A percentile compares a stretch with the other conserved stretches of the same genome.
phyloP scores from a whole-genome alignment of 2,113 vertebrate genomes.

The Catharus bicknelli region DNA sequence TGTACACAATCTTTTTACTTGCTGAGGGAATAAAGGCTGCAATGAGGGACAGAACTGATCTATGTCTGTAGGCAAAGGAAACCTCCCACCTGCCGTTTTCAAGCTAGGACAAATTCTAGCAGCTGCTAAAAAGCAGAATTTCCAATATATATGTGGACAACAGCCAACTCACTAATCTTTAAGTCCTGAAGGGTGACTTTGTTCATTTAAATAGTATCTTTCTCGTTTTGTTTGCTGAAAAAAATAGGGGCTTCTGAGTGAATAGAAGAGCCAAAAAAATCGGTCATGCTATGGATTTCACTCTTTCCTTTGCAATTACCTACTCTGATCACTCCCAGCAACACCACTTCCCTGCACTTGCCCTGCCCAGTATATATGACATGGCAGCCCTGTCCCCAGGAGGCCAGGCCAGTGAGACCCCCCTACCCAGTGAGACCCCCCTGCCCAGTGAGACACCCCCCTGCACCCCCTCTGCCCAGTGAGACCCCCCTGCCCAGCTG shows the following conservation, averaged over 20 bases:
- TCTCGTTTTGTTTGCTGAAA: not conserved
- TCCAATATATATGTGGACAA: not conserved
- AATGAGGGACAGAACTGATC: not conserved
- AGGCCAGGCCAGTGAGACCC: not conserved
- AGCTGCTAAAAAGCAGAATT: not conserved
- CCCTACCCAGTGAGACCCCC: too few species aligned
- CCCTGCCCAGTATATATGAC: not conserved
- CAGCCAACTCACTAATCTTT: not conserved
- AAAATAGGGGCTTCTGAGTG: not conserved
- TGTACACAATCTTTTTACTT: not conserved
- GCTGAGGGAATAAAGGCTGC: not conserved
- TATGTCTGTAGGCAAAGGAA: not conserved
- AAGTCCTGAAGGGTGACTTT: not conserved
- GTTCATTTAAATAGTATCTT: not conserved
- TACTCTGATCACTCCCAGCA: not conserved
- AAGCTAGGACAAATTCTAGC: not conserved
- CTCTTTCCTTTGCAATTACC: not conserved
- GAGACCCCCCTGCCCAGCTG: not conserved
- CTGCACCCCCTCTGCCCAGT: too few species aligned
- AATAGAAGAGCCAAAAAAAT: not conserved
- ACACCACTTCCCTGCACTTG: rapidly evolving
- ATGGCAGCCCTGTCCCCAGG: not conserved
- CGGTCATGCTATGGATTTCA: not conserved
- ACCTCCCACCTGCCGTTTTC: not conserved
- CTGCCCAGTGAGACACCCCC: too few species aligned